These are phyloP conservation scores for Trochalopteron elliotii DNA, from an alignment of 2,113 vertebrate genomes.

Conservation along the genomic window DNA sequence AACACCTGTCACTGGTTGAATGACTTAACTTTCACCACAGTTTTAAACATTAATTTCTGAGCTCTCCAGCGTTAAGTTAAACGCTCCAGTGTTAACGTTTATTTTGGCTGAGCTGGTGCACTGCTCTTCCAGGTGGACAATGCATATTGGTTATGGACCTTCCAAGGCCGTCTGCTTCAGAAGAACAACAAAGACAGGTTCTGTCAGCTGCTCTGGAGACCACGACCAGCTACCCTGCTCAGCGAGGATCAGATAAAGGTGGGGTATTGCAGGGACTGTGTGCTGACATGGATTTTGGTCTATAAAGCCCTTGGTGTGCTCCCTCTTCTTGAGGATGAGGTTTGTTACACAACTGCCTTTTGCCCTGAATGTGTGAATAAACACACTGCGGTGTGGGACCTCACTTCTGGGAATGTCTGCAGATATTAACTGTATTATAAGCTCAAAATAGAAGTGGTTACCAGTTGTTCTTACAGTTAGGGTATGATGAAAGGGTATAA, in stretches of 20 bases:
- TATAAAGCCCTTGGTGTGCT: background rate
- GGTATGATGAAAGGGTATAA: background rate
- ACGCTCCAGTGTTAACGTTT: background rate
- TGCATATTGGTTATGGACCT: constrained; percentile 98
- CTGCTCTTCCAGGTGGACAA: constrained; percentile 89
- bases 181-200: constrained; percentile 98
- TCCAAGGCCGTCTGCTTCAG: constrained; percentile 96
- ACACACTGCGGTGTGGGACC: background rate
- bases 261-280: background rate
- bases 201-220: constrained; percentile 97
- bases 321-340: background rate
- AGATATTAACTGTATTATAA: background rate
- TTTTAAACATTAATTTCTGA: background rate
- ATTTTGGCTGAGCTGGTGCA: background rate
- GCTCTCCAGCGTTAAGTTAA: background rate
- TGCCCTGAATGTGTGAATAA: background rate
- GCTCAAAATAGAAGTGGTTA: background rate
- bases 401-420: background rate
- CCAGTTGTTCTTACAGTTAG: background rate
- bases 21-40: background rate
- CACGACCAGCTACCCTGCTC: constrained; percentile 87
- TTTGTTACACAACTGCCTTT: background rate
- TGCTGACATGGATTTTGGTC: background rate
- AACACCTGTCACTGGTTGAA: background rate
- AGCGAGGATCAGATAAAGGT: constrained; percentile 91